Evolutionary conservation across 2,888 invertebrate species (phyloP).

Genomic region (Tiliacea aurago): DNA sequence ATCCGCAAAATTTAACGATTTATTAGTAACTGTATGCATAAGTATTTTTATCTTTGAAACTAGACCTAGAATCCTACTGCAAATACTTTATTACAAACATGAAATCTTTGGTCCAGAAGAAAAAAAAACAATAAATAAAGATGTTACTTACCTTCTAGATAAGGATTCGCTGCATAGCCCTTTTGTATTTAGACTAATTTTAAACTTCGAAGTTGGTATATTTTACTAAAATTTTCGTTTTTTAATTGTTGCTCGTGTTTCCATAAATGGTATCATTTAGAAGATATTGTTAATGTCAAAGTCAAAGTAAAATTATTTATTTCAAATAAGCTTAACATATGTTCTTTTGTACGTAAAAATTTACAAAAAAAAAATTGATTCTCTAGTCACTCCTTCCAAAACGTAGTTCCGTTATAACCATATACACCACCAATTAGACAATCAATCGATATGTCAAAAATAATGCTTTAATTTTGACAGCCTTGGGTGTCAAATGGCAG

Average conservation of each 20-base stretch:
- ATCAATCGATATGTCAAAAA: constrained; percentile 54
- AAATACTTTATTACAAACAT: background rate
- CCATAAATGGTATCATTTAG: too few relatives aligned
- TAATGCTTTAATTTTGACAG: constrained; percentile 47
- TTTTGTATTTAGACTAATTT: background rate
- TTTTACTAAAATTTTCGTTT: background rate
- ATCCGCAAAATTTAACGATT: background rate
- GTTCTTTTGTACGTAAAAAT: too few relatives aligned
- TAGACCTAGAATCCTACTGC: background rate
- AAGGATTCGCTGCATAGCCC: background rate
- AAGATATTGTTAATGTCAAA: constrained; percentile 20
- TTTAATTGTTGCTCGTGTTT: background rate
- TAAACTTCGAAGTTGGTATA: background rate
- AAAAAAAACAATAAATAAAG: background rate
- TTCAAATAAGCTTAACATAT: too few relatives aligned
- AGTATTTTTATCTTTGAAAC: background rate
- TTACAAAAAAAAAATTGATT: too few relatives aligned
- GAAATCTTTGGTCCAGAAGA: background rate
- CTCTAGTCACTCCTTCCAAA: too few relatives aligned
- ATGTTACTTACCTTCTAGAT: background rate
- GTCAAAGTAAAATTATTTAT: too few relatives aligned
- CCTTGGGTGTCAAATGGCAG: constrained; percentile 51
- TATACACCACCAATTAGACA: constrained; percentile 28
- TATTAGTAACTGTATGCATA: background rate
- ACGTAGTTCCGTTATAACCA: background rate